These are phyloP conservation scores for Rambutsinella grinnellia DNA, from an alignment of 2,888 invertebrate genomes.

Conservation along the genomic window DNA sequence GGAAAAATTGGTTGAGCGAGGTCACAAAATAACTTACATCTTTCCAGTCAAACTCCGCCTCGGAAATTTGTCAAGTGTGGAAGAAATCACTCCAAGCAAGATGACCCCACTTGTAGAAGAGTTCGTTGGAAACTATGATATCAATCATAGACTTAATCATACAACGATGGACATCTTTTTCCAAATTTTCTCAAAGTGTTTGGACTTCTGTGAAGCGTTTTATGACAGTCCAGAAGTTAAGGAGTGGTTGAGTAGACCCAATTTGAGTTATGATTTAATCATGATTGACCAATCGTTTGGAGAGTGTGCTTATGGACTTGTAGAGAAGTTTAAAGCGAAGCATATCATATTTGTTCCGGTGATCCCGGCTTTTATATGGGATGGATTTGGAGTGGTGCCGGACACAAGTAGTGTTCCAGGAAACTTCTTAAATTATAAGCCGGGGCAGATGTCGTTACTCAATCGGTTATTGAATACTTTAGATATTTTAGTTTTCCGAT, in stretches of 20 bases:
- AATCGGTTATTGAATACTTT: slow-evolving; percentile 2
- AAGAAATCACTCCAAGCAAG: slow-evolving; percentile 20
- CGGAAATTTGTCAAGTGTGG: slow-evolving; percentile 12
- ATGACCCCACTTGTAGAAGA: background rate
- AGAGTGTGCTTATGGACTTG: slow-evolving; percentile 20
- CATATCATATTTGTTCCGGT: slow-evolving; percentile 10
- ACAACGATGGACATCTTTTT: background rate
- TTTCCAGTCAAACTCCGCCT: background rate
- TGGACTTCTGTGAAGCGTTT: slow-evolving; percentile 20
- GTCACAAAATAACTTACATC: slow-evolving; percentile 11
- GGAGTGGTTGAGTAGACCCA: slow-evolving; percentile 18
- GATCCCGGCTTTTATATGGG: background rate
- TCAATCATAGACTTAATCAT: slow-evolving; percentile 15
- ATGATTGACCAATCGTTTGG: slow-evolving; percentile 17
- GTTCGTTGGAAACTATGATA: slow-evolving; percentile 16
- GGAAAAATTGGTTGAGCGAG: background rate
- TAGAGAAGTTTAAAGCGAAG: slow-evolving; percentile 30
- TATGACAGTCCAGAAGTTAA: slow-evolving; percentile 29
- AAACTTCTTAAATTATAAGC: background rate
- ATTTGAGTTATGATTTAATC: slow-evolving; percentile 14
- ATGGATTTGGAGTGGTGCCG: slow-evolving; percentile 22
- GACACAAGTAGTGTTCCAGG: slow-evolving; percentile 18
- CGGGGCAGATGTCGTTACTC: slow-evolving; percentile 9
- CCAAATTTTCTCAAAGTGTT: background rate
- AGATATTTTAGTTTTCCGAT: background rate